Evolutionary conservation across 2,797 vertebrate species (phyloP), one percentile per base, ranked within the genome.

Genomic region (Moxostoma hubbsi): DNA sequence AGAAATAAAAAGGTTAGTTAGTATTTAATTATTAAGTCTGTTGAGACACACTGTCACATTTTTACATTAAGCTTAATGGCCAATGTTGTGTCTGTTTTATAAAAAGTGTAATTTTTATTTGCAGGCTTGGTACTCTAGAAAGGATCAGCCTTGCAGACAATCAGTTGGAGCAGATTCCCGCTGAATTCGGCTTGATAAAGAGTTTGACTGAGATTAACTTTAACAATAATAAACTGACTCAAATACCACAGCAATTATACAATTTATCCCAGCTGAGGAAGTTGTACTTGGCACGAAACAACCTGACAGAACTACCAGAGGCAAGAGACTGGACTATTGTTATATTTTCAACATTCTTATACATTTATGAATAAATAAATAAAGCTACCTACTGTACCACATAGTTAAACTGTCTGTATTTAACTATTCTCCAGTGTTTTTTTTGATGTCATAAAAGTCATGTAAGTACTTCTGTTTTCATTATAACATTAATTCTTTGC

Each of bases 1-100:
- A 75, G 92, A 94, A 85, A 87, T 96, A 51, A 69, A 86, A 89
- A 93, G 93, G 95, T 96, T 82, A 58, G 15, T 57, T 16, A 18
- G 45, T 50, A 7, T 16, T 16, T 45, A 18, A 2, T 15, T 8
- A 36, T 36, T 36, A 36, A 4, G 36, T 36, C 36, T 36, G 36
- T 36, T 36, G 36, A 4, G 3, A 36, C 2, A 36, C 36, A 4
- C 36, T 36, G 1, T 24, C 36, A 36, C 36, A 36, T 36, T 36
- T 36, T 36, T 36, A 36, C 36, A 36, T 36, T 36, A 4, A 36
- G 36, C 36, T 36, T 4, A 4, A 36, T 36, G 36, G 4, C 36
- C 36, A 36, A 36, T 36, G 36, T 36, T 2, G 36, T 36, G 36
- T 36, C 24, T 51, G 2, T 4, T 73, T 1, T 18, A 53, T 11